phyloP scores from a whole-genome alignment of 2,113 vertebrate species.

The Pagrus major region DNA sequence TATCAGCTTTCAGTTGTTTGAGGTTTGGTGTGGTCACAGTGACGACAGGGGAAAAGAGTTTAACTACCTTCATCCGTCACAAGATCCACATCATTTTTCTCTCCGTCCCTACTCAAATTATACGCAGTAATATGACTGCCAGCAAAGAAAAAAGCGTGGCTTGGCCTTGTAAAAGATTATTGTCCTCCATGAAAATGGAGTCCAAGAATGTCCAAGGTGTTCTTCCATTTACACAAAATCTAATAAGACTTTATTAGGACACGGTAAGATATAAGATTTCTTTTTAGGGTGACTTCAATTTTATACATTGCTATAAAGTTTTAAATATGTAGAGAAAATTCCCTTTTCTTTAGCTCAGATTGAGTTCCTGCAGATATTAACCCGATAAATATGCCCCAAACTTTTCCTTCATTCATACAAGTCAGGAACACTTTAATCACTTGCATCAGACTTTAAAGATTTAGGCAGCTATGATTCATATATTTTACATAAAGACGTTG shows the following conservation, averaged over 20 bases:
- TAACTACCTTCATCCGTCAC: background rate
- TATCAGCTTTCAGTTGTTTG: conserved; percentile 17
- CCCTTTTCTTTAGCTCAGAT: background rate
- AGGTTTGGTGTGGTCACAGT: background rate
- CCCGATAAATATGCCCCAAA: background rate
- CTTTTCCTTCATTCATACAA: background rate
- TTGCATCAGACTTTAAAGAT: background rate
- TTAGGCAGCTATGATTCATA: background rate
- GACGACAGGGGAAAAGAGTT: background rate
- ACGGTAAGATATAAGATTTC: background rate
- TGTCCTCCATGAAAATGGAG: conserved; percentile 8
- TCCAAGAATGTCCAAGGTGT: conserved; percentile 6
- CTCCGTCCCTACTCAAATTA: background rate
- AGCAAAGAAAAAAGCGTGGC: background rate
- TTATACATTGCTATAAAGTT: background rate
- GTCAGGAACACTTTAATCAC: background rate
- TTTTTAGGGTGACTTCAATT: background rate
- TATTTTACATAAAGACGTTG: background rate
- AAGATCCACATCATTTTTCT: background rate
- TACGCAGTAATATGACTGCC: background rate
- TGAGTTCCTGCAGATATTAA: background rate
- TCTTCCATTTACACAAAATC: conserved; percentile 21
- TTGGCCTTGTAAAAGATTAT: conserved; percentile 33
- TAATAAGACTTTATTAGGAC: conserved; percentile 45
- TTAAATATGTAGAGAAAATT: background rate